Evolutionary conservation across 1,140 invertebrate genomes (phyloP), one percentile per base, ranked within the genome.

Genomic region (Bombus ignitus): DNA sequence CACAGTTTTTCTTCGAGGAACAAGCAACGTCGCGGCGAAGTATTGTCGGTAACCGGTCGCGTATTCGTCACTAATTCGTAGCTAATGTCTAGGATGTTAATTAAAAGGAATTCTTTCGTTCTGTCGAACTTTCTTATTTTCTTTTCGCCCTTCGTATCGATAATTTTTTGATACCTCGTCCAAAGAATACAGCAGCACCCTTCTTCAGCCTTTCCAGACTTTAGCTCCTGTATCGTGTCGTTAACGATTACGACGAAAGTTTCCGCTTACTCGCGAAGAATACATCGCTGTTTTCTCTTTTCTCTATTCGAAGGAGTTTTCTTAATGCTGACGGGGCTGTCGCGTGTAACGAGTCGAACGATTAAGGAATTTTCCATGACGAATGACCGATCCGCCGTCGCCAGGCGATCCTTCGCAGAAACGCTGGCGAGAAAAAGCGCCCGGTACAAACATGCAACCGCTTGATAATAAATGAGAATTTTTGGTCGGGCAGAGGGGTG

Each of bases 381-480:
- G 76, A 89, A 89, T 72, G 83, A 89, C 53, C 47, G 68, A 42
- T 73, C 32, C 9, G 28, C 32, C 9, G 28, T 32, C 18, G 87
- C 68, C 74, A 22, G 18, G 47, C 47, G 47, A 42, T 73, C 32
- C 4, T 28, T 32, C 18, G 88, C 78, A 71, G 85, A 85, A 88
- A 82, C 78, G 39, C 28, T 53, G 37, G 53, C 37, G n/a, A 47
- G 10, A 75, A 87, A 81, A 82, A 79, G 77, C 39, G 28, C n/a
- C 1, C 15, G 5, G 18, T 68, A 15, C 68, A 59, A 44, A 72
- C 79, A 82, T 71, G 85, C 65, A 47, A 57, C 12, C 12, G 75
- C 32, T 62, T 57, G 59, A 82, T 62, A 79, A 90, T 90, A 90
- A 90, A 90, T 88, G 82, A 88, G n/a, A 84, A 90, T 90, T 90